Base-by-base conservation (phyloP, 2,888 invertebrate species). In the Steinernema hermaphroditum region DNA sequence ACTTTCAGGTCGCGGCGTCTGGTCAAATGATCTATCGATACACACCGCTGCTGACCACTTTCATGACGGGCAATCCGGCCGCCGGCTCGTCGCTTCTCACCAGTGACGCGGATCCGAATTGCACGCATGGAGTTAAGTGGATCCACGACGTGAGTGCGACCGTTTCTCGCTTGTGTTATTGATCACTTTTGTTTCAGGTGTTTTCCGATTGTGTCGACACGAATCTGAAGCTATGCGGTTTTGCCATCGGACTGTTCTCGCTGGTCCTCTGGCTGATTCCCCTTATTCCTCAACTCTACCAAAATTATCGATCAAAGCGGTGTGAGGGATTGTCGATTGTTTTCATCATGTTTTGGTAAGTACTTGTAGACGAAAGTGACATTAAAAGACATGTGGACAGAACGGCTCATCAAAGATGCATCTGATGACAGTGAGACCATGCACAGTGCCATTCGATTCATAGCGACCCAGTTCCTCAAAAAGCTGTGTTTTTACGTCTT, bases 291-390 rank as follows among this genome's bases (percentile, higher is more conserved):
- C 86, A 86, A 70, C 75, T 87, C 14, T 83, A 79, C 73, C 85
- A 86, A 70, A 86, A 86, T 73, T 86, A 86, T 75, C 74, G 75
- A 32, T 79, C 80, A n/a, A 86, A 86, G 74, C 77, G 78, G 32
- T 85, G 85, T 32, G 87, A 87, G 46, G 88, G 88, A 0, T 81
- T 88, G 27, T 88, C 88, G 9, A 75, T 87, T 19, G 81, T 85
- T 27, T 84, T 88, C 74, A 81, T 88, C 29, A 77, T 88, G 70
- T 88, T 88, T 79, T 88, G 88, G 88, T 83, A 16, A 27, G 75
- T 73, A 71, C 71, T 54, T n/a, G n/a, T n/a, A n/a, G n/a, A n/a
- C n/a, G n/a, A n/a, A n/a, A n/a, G n/a, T n/a, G n/a, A n/a, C n/a
- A n/a, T n/a, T n/a, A n/a, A n/a, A n/a, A n/a, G n/a, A n/a, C n/a